These are phyloP conservation scores for Plotosus lineatus DNA, from an alignment of 2,113 vertebrate genomes.

Conservation along the genomic window DNA sequence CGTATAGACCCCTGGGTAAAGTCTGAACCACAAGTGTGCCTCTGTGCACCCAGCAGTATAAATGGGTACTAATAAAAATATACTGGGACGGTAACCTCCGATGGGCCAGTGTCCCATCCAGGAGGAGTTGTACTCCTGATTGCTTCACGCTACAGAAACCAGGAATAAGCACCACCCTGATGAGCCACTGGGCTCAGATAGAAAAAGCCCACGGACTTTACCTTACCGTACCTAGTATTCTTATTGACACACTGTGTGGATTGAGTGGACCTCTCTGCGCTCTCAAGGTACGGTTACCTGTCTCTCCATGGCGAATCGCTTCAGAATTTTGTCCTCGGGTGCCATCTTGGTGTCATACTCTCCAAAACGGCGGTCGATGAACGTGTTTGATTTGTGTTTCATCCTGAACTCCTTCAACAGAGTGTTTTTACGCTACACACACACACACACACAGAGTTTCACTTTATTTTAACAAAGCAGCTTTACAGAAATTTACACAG, in stretches of 20 bases:
- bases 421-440: slow-evolving; percentile 84
- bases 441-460: background rate
- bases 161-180: no score
- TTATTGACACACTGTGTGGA: background rate
- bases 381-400: slow-evolving; percentile 81
- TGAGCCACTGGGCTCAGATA: no score
- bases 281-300: slow-evolving; percentile 74
- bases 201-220: no score
- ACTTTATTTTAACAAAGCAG: background rate
- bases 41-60: no score
- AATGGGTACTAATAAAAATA: no score
- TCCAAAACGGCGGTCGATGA: slow-evolving; percentile 86
- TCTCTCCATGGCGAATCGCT: slow-evolving; percentile 89
- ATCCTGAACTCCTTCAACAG: slow-evolving; percentile 90
- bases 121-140: no score
- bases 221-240: no score
- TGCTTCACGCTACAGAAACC: no score
- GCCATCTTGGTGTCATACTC: slow-evolving; percentile 85
- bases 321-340: slow-evolving; percentile 91
- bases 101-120: no score
- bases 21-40: no score
- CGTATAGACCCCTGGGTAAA: no score
- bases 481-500: background rate
- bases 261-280: background rate
- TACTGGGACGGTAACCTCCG: no score